Base-by-base conservation (phyloP, 2,888 invertebrate species). In the Acrobasis suavella region DNA sequence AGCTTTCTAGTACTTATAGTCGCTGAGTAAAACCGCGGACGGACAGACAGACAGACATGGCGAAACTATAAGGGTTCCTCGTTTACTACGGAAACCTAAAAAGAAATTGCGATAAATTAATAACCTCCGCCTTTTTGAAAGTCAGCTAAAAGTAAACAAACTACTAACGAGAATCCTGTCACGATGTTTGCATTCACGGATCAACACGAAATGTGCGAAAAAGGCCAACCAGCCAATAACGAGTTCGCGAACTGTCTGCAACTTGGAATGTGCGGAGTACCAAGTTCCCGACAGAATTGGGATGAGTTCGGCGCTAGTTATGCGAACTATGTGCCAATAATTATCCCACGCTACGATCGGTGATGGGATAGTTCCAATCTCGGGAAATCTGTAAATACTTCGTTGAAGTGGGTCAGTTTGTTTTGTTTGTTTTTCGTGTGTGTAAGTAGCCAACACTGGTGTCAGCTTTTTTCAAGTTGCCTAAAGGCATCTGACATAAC, bases 271-370 rank as follows among this genome's bases (percentile, higher is more conserved):
- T 78, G 77, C 68, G 66, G 80, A 87, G 82, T 86, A 77, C 68
- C 66, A 81, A 87, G 82, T 86, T 75, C 75, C 72, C 78, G 75
- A 80, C 80, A 77, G 78, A 82, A 81, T 81, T 68, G 71, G 72
- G 72, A 78, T 71, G 68, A 80, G 74, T 75, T 79, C 60, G 70
- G 67, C 70, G 72, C 68, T 73, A 72, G 72, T 70, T 71, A 68
- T 70, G 69, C 63, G 65, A 82, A 82, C 79, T 83, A 81, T 81
- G 74, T 72, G 70, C 66, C 65, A 68, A 74, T 75, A 73, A 77
- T 78, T 76, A 73, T 69, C 65, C 63, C 62, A 67, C 56, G 65
- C 66, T 66, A 60, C 64, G 72, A 74, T 73, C 69, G 67, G 55
- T n/a, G 42, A 49, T 55, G 37, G 49, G 17, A n/a, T 37, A n/a